A percentile compares a stretch with the other conserved stretches of the same genome.
Evolutionary conservation across 2,888 invertebrate genomes (phyloP).

Genomic region (Ceriagrion tenellum): DNA sequence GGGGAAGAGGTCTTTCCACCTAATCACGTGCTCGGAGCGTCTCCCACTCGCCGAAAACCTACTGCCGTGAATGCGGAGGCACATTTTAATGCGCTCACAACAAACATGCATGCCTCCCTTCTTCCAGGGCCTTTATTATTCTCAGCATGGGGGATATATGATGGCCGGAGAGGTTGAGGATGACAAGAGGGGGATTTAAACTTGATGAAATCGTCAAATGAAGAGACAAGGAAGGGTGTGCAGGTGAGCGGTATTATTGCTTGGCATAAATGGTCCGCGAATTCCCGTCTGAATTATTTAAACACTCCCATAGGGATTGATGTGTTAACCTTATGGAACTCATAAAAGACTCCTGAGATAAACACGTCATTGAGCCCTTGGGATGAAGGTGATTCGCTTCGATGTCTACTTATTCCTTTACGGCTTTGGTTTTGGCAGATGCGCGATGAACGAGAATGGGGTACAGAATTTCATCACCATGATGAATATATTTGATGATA

Average conservation of each 20-base stretch:
- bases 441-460: neutral
- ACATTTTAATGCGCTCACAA: constrained; percentile 15
- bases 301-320: neutral
- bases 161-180: neutral
- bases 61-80: neutral
- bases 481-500: no score
- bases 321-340: neutral
- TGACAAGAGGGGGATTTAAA: neutral
- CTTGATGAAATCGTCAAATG: constrained; percentile 25
- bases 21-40: neutral
- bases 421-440: neutral
- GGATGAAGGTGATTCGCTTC: neutral
- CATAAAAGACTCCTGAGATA: neutral
- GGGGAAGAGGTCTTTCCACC: neutral
- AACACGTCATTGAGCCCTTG: neutral
- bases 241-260: neutral
- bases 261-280: neutral
- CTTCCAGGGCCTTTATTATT: neutral
- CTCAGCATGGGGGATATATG: no score
- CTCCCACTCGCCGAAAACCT: neutral
- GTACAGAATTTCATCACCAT: neutral
- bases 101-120: neutral
- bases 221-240: neutral
- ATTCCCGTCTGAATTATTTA: constrained; percentile 2
- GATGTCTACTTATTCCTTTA: neutral